These are phyloP conservation scores for Planococcus citri DNA, from an alignment of 1,140 invertebrate genomes.

Conservation along the genomic window DNA sequence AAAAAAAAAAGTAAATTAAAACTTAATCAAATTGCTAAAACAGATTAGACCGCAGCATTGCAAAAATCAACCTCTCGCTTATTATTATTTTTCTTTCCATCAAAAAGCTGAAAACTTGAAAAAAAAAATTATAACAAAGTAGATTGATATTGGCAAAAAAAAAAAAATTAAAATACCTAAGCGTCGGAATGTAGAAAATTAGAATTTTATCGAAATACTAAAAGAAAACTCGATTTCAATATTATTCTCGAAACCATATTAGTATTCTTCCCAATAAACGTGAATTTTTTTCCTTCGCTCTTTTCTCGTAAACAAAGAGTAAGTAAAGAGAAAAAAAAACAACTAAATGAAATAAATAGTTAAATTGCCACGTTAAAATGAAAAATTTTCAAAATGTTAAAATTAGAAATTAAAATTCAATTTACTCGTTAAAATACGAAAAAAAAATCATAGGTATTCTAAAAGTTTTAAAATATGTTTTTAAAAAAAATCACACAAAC, in stretches of 20 bases:
- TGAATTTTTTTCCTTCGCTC: neutral
- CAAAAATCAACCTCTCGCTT: neutral
- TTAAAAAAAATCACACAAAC: constrained; percentile 12
- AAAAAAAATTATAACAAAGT: no score
- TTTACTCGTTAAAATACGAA: constrained; percentile 15
- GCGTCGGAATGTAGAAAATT: no score
- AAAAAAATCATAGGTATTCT: neutral
- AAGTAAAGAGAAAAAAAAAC: neutral
- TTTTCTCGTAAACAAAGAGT: no score
- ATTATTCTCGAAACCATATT: neutral
- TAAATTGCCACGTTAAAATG: constrained; percentile 15
- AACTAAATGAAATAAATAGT: neutral
- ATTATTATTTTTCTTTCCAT: no score
- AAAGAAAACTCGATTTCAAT: no score
- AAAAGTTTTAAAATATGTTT: constrained; percentile 8
- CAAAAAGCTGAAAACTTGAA: no score
- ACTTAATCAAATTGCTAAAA: neutral
- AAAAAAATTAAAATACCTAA: neutral
- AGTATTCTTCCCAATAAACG: neutral
- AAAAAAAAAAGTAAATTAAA: neutral
- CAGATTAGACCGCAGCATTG: neutral
- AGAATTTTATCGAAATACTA: no score
- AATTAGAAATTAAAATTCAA: constrained; percentile 9
- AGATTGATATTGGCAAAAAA: no score
- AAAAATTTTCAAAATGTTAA: constrained; percentile 8